These are phyloP conservation scores for Pristionchus japonicus DNA, from an alignment of 2,888 invertebrate genomes.

Conservation along the genomic window DNA sequence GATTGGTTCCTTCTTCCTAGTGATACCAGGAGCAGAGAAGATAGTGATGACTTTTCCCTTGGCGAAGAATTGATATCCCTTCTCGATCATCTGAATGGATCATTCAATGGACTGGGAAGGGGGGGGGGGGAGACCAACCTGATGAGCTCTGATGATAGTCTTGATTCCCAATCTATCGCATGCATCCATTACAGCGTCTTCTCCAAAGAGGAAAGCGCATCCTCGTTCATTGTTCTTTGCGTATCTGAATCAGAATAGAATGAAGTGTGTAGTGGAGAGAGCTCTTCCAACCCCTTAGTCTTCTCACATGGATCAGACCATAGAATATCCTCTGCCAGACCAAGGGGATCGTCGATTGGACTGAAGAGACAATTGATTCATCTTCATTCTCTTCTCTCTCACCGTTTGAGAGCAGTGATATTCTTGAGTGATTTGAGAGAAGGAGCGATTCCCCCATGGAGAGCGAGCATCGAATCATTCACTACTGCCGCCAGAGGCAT, in stretches of 20 bases:
- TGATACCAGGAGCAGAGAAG: conserved; percentile 51
- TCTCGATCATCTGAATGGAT: conserved; percentile 49
- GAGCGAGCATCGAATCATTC: conserved; percentile 57
- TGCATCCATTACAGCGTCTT: conserved; percentile 52
- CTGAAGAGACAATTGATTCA: background rate
- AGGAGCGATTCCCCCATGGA: conserved; percentile 57
- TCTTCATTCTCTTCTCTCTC: background rate
- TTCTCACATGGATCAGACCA: conserved; percentile 57
- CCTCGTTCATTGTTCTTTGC: conserved; percentile 47
- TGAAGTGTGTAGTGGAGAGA: background rate
- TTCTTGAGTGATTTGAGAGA: conserved; percentile 57
- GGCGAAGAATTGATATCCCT: conserved; percentile 49
- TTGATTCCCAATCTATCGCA: conserved; percentile 50
- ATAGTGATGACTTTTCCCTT: conserved; percentile 50
- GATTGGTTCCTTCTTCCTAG: background rate
- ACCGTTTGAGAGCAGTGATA: conserved; percentile 56
- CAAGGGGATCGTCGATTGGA: conserved; percentile 17
- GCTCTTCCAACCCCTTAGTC: background rate
- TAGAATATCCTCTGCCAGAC: conserved; percentile 56
- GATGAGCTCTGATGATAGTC: conserved; percentile 53
- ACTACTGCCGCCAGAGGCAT: conserved; percentile 61
- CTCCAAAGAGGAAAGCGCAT: conserved; percentile 50
- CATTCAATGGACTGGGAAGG: too few relatives aligned
- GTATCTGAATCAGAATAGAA: background rate
- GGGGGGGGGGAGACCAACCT: conserved; percentile 46